A percentile compares a stretch with the other conserved stretches of the same genome.
Evolutionary conservation across 2,797 vertebrate species (phyloP).

Genomic region (Enteromius mattozi): DNA sequence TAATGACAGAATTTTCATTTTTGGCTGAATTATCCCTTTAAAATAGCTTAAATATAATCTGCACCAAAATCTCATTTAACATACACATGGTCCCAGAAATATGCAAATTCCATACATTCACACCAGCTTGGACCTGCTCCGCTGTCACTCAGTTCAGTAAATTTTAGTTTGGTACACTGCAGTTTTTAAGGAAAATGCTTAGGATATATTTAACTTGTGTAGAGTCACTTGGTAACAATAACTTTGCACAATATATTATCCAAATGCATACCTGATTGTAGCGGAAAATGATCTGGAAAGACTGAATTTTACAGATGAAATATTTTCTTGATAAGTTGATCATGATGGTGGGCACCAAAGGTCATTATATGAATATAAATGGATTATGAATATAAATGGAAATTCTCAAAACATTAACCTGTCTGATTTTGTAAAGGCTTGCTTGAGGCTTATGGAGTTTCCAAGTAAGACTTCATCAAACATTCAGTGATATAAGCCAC

Average conservation of each 20-base stretch:
- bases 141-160: neutral
- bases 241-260: neutral
- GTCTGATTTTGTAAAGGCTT: slow-evolving; percentile 10
- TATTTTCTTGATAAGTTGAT: slow-evolving; percentile 28
- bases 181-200: neutral
- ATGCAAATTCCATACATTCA: neutral
- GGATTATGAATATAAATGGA: slow-evolving; percentile 22
- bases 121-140: neutral
- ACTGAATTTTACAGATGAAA: slow-evolving; percentile 10
- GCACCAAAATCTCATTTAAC: neutral
- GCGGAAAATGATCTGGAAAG: neutral
- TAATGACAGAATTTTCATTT: neutral
- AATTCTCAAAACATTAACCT: slow-evolving; percentile 15
- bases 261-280: neutral
- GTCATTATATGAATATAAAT: slow-evolving; percentile 25
- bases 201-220: neutral
- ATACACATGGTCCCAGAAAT: neutral
- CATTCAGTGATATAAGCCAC: neutral
- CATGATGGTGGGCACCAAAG: neutral
- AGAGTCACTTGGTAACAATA: neutral
- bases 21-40: neutral
- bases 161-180: neutral
- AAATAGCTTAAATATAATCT: neutral
- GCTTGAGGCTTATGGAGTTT: neutral
- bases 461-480: slow-evolving; percentile 20